These are phyloP conservation scores for Psilopogon haemacephalus DNA, from an alignment of 2,113 vertebrate species.

Conservation along the genomic window DNA sequence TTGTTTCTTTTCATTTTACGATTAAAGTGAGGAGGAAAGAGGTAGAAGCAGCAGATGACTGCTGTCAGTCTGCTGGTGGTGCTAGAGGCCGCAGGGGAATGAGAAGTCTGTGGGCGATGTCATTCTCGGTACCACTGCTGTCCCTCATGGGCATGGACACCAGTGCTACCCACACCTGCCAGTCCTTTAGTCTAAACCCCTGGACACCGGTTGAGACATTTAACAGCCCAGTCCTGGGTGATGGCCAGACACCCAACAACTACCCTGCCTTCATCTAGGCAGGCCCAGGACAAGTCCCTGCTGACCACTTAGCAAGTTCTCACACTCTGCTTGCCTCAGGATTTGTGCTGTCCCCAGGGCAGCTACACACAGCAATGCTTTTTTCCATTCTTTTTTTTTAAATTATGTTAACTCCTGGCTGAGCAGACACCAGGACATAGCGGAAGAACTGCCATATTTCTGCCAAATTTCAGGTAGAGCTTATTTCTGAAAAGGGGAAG, in stretches of 20 bases:
- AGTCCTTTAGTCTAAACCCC: neutral
- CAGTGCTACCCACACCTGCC: neutral
- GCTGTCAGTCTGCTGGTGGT: neutral
- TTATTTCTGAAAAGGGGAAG: neutral
- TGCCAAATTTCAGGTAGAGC: neutral
- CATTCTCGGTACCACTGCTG: neutral
- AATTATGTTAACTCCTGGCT: neutral
- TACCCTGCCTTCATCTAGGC: neutral
- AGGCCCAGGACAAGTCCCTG: neutral
- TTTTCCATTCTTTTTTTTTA: neutral
- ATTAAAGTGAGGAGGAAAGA: neutral
- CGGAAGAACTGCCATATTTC: neutral
- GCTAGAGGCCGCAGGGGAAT: neutral
- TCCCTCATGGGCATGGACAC: neutral
- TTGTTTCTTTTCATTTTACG: neutral
- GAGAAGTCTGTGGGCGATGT: neutral
- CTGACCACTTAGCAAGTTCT: neutral
- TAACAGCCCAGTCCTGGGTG: neutral
- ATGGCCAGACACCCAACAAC: neutral
- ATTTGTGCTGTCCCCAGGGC: neutral
- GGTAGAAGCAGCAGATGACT: neutral
- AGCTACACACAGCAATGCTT: neutral
- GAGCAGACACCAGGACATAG: neutral
- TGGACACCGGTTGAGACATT: fast-evolving
- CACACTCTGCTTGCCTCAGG: neutral